Evolutionary conservation across 2,113 vertebrate species (phyloP).

Genomic region (Equus quagga): DNA sequence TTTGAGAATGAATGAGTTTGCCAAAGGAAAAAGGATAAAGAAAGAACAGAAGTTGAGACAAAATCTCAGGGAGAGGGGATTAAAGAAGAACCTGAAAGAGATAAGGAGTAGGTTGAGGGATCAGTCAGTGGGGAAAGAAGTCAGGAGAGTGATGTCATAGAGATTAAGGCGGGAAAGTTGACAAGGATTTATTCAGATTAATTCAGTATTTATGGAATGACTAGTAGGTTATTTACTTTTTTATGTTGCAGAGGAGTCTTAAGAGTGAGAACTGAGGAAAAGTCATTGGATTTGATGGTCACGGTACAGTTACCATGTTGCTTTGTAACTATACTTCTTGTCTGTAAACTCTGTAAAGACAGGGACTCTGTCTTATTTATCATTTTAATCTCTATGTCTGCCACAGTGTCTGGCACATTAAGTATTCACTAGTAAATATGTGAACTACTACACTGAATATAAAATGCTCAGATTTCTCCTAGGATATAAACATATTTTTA

Average conservation of each 20-base stretch:
- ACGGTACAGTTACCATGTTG: not conserved
- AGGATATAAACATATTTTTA: constrained; percentile 23
- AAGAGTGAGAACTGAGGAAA: not conserved
- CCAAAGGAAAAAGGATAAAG: not conserved
- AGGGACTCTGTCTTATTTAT: not conserved
- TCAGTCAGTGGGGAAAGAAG: not conserved
- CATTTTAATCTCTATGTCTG: constrained; percentile 31
- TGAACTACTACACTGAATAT: not conserved
- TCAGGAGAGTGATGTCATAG: not conserved
- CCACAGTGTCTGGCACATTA: not conserved
- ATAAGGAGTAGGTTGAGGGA: not conserved
- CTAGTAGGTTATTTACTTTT: not conserved
- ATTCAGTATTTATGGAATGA: not conserved
- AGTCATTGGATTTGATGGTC: not conserved
- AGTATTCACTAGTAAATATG: not conserved
- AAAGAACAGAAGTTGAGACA: not conserved
- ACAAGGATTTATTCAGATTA: not conserved
- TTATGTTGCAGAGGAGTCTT: not conserved
- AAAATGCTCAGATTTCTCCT: constrained; percentile 1
- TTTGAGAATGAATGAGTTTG: constrained; percentile 39
- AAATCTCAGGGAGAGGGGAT: not conserved
- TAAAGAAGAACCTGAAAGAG: not conserved
- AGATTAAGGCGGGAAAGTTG: not conserved
- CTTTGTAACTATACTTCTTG: not conserved
- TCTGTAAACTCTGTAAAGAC: not conserved